Conservation (phyloP, 2,888 invertebrate genomes). For the Ophion obscuratus region DNA sequence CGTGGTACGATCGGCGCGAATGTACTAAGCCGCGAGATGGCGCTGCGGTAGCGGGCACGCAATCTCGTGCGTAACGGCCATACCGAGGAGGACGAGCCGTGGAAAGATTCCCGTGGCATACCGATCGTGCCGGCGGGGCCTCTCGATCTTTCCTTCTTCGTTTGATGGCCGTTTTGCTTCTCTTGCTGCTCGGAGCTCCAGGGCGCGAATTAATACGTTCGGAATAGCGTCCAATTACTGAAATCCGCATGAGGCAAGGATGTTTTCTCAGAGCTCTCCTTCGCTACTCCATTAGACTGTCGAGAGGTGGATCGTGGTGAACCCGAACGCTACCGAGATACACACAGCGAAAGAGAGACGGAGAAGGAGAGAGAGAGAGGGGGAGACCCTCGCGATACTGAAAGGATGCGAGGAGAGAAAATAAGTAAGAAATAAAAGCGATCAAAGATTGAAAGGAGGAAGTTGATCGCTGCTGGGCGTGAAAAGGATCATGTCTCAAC, state of each 20-base stretch:
- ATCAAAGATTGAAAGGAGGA: neutral
- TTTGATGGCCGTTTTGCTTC: slow-evolving; percentile 19
- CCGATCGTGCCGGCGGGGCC: slow-evolving; percentile 60
- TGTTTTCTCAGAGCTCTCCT: slow-evolving; percentile 49
- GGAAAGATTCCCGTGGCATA: slow-evolving; percentile 64
- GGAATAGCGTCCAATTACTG: slow-evolving; percentile 67
- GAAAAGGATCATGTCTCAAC: slow-evolving; percentile 13
- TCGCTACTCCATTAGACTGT: slow-evolving; percentile 55
- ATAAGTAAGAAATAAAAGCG: slow-evolving; percentile 16
- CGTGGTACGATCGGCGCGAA: slow-evolving; percentile 7
- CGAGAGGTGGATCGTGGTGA: slow-evolving; percentile 34
- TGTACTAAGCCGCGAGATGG: slow-evolving; percentile 49
- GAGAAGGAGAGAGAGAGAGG: neutral
- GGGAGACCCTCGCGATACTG: slow-evolving; percentile 37
- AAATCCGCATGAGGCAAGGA: slow-evolving; percentile 51
- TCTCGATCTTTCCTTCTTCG: neutral
- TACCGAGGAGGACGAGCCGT: slow-evolving; percentile 19
- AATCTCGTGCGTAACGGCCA: slow-evolving; percentile 40
- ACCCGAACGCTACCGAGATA: slow-evolving; percentile 56
- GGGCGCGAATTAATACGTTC: slow-evolving; percentile 68
- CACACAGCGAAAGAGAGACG: slow-evolving; percentile 14
- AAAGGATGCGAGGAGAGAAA: slow-evolving; percentile 37
- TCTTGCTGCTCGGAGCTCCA: slow-evolving; percentile 32
- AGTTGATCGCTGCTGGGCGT: slow-evolving; percentile 16
- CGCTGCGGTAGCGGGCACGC: slow-evolving; percentile 29